phyloP scores from a whole-genome alignment of 2,113 vertebrate genomes.

The western clawed frog (Xenopus tropicalis) region UCB_Xtro_10.0 CM004445.2:110802001-110802500 shows the following conservation, averaged over 20 bases:
- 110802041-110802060: too few relatives aligned
- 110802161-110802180: too few relatives aligned
- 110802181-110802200: too few relatives aligned
- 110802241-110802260: conserved; percentile 31
- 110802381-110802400: conserved; percentile 37
- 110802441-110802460: conserved; percentile 16
- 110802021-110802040: too few relatives aligned
- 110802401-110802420: conserved; percentile 36
- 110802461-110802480: conserved; percentile 35
- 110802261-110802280: conserved; percentile 37
- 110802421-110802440: conserved; percentile 16
- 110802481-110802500: conserved; percentile 31
- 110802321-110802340: conserved; percentile 42
- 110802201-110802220: background rate
- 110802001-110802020: conserved; percentile 2
- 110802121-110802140: too few relatives aligned
- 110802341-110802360: conserved; percentile 39
- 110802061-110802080: too few relatives aligned
- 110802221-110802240: conserved; percentile 19
- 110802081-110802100: background rate
- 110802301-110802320: conserved; percentile 42
- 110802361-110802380: conserved; percentile 27
- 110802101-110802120: too few relatives aligned
- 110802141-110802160: too few relatives aligned
- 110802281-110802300: conserved; percentile 44